phyloP scores from a whole-genome alignment of 2,888 invertebrate species.

The Trilocha varians region DNA sequence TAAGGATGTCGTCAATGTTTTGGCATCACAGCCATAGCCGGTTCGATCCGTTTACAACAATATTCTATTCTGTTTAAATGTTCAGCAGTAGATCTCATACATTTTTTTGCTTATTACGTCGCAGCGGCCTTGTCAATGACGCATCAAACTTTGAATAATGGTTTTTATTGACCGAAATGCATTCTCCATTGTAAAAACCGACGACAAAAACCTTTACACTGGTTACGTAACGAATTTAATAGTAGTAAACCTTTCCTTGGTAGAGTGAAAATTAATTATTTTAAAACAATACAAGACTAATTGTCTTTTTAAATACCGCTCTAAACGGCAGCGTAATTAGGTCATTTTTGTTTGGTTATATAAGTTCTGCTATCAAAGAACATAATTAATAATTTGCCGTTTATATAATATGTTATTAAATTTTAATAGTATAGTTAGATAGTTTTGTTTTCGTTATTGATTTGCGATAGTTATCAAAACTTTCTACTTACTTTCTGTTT shows the following conservation, averaged over 20 bases:
- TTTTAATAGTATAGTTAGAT: not conserved
- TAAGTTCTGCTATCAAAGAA: not conserved
- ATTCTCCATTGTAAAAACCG: not conserved
- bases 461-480: not conserved
- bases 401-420: not conserved
- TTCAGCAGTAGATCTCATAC: too few species aligned
- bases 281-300: not conserved
- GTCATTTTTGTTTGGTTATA: not conserved
- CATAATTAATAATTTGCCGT: not conserved
- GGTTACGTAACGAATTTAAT: not conserved
- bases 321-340: not conserved
- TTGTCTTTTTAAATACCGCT: not conserved
- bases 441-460: not conserved
- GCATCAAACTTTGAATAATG: not conserved
- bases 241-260: not conserved
- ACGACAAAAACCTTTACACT: not conserved
- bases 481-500: not conserved
- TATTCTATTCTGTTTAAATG: too few species aligned
- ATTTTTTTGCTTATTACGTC: not conserved
- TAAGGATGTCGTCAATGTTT: conserved; percentile 72
- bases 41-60: conserved; percentile 44
- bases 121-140: conserved; percentile 3
- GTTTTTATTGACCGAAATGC: not conserved
- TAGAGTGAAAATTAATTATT: not conserved
- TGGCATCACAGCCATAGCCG: conserved; percentile 57